Base-by-base conservation (phyloP, 1,140 invertebrate species). In the Neodiprion pinetum region DNA sequence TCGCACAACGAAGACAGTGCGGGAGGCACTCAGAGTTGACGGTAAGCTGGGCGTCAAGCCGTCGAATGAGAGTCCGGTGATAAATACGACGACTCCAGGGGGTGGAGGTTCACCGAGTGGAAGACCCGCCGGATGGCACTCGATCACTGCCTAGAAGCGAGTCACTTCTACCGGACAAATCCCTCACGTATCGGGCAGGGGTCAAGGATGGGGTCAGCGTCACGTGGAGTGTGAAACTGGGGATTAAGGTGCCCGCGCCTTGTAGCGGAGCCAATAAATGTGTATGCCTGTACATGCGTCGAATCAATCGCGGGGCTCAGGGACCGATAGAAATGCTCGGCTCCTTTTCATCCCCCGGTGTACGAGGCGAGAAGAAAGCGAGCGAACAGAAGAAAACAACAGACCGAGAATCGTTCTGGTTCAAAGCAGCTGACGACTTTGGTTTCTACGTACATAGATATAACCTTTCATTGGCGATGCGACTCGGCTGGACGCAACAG, bases 211-310 rank as follows among this genome's bases (percentile, higher is more conserved):
- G 67, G 81, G 80, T 83, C 81, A 84, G 72, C 76, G 78, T 79
- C 80, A 84, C 77, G 77, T 85, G 80, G 80, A 83, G 82, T 83
- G 83, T 83, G 81, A 85, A 84, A 84, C 80, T 79, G 74, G 74
- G 80, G 80, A 83, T 84, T 79, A 72, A 70, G 71, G 70, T 48
- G 28, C 28, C 28, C 28, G 5, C 28, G 49, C 74, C 48, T 71
- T 14, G 61, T 14, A 28, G 67, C 70, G 71, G 65, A 11, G 66
- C 70, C 72, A 77, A 77, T 79, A 81, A 80, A 80, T 79, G 72
- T 40, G 28, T 40, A 3, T 5, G 5, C 28, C 28, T 40, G 5
- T 40, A 40, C 28, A 40, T 40, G 28, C 28, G 5, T 74, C 50
- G 70, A 82, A 82, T 82, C 77, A 79, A 82, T 82, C 74, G 76